Conservation (phyloP, 2,797 vertebrate species). For the Phyllotis vaccarum region DNA sequence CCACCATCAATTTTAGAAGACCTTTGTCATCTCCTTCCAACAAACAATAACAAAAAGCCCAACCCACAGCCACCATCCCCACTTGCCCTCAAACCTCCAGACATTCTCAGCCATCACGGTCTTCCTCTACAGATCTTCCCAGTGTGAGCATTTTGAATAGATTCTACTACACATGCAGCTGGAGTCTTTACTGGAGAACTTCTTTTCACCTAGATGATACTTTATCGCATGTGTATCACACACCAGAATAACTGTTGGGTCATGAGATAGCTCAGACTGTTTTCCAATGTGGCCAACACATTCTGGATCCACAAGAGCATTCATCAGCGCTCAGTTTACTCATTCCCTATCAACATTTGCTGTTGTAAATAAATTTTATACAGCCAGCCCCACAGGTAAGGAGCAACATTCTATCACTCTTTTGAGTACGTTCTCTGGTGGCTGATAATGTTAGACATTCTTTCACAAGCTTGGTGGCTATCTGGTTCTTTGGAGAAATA, state of each 20-base stretch:
- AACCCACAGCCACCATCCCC: neutral
- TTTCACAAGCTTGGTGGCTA: neutral
- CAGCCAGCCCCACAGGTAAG: neutral
- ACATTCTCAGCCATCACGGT: neutral
- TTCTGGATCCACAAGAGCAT: neutral
- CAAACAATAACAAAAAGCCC: neutral
- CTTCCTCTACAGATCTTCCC: neutral
- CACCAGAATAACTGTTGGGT: neutral
- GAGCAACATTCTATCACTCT: neutral
- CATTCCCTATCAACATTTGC: neutral
- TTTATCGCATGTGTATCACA: neutral
- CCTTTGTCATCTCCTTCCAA: neutral
- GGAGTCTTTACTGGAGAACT: neutral
- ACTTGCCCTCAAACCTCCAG: neutral
- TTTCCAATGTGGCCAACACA: neutral
- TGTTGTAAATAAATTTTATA: neutral
- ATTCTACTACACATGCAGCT: neutral
- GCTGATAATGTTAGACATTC: neutral
- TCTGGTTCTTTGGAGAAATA: neutral
- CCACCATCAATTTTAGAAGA: neutral
- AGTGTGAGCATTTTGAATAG: neutral
- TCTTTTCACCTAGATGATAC: neutral
- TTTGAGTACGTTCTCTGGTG: conserved; percentile 12
- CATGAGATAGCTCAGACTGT: neutral
- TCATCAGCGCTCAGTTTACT: neutral